Evolutionary conservation across 2,113 vertebrate species (phyloP), one percentile per base, ranked within the genome.

Genomic region (Calidris pygmaea): DNA sequence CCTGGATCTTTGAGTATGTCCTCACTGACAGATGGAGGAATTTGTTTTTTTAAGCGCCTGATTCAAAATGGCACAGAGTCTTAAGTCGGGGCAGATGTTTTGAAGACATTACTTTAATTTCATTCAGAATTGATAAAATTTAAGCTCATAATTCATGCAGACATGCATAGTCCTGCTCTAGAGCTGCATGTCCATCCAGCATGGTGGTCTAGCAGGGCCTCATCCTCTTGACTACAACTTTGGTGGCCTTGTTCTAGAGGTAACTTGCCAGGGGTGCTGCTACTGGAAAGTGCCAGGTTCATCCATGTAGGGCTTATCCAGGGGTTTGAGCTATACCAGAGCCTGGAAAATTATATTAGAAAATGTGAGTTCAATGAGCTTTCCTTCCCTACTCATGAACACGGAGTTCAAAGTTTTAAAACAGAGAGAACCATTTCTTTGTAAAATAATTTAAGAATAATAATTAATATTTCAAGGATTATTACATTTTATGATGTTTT

Each of bases 341-440:
- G n/a, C 43, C 24, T 56, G 27, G 24, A 30, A 66, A 47, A 63
- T 60, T 43, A 15, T 17, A 37, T 41, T 63, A 74, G 24, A 88
- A 58, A 18, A 41, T 0, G 0, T 27, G 56, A 59, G 18, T 68
- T 72, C 47, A 47, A 43, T 0, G 0, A 52, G 3, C 34, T 93
- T 89, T 63, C 34, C 29, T 87, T 66, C 43, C 20, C 37, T 50
- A 30, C 10, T 87, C 39, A 68, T 7, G 52, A 77, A 67, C 41
- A 87, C 9, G 1, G 47, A 68, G 9, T 55, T 90, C 23, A 26
- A 84, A 84, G 14, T 27, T 75, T 74, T 63, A 63, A 84, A 94
- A 67, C 12, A 70, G 18, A 41, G 12, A 56, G 12, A 81, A 53
- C 1, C 1, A 3, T 43, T 73, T 73, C n/a, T 56, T 70, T 47